Evolutionary conservation across 2,888 invertebrate species (phyloP).

Genomic region (Ormyrus thymus): DNA sequence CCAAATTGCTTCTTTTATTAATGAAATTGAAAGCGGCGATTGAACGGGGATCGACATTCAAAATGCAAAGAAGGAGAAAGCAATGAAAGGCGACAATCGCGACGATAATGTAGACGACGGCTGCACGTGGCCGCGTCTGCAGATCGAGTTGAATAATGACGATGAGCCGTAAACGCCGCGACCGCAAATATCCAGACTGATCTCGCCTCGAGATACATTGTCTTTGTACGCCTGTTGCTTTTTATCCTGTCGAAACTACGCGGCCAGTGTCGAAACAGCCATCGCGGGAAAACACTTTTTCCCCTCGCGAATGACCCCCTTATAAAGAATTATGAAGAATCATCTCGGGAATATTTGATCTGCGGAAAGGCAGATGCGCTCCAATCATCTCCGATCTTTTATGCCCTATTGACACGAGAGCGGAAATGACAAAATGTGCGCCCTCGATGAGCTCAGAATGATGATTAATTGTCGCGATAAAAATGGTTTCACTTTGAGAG

Average conservation of each 20-base stretch:
- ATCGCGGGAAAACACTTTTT: no score
- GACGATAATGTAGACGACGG: conserved; percentile 47
- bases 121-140: conserved; percentile 61
- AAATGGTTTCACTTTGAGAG: background rate
- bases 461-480: conserved; percentile 62
- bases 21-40: no score
- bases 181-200: conserved; percentile 67
- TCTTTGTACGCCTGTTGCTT: background rate
- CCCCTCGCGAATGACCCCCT: no score
- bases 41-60: no score
- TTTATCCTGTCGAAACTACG: background rate
- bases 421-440: conserved; percentile 62
- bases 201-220: conserved; percentile 64
- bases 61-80: conserved; percentile 6
- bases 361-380: conserved; percentile 17
- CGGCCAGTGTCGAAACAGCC: background rate
- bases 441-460: conserved; percentile 63
- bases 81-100: conserved; percentile 46
- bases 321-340: conserved; percentile 4
- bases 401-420: conserved; percentile 38
- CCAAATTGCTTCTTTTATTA: conserved; percentile 39
- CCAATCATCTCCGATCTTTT: background rate
- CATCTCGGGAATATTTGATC: conserved; percentile 18
- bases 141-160: conserved; percentile 70
- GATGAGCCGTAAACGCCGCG: conserved; percentile 69